These are phyloP conservation scores for Tholera decimalis DNA, from an alignment of 2,888 invertebrate species.

Conservation along the genomic window DNA sequence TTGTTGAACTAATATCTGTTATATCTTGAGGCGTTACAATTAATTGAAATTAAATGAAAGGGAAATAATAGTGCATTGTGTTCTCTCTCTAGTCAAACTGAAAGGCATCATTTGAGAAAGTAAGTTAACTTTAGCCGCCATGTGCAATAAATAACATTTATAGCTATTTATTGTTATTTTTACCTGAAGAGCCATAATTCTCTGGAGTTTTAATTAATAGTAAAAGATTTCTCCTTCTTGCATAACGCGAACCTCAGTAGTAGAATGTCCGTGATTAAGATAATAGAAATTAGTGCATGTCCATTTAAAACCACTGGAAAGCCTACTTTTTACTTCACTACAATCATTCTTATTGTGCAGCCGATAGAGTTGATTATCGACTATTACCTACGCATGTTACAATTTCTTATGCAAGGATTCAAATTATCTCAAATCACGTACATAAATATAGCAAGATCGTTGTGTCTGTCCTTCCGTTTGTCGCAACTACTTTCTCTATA, in stretches of 20 bases:
- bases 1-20: slow-evolving; percentile 40
- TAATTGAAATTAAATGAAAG: slow-evolving; percentile 28
- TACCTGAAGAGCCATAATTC: slow-evolving; percentile 15
- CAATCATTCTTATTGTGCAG: slow-evolving; percentile 52
- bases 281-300: slow-evolving; percentile 54
- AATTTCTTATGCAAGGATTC: slow-evolving; percentile 76
- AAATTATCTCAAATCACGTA: slow-evolving; percentile 81
- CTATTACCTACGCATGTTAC: slow-evolving; percentile 52
- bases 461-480: slow-evolving; percentile 81
- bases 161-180: not conserved
- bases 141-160: slow-evolving; percentile 2
- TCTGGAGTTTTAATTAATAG: slow-evolving; percentile 43
- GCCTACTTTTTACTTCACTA: not conserved
- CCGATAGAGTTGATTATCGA: slow-evolving; percentile 64
- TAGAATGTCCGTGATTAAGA: slow-evolving; percentile 57
- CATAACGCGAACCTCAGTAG: slow-evolving; percentile 56
- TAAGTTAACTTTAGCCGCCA: not conserved
- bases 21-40: slow-evolving; percentile 26
- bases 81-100: not conserved
- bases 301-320: slow-evolving; percentile 47
- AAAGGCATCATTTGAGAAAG: not conserved
- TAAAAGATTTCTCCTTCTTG: slow-evolving; percentile 55
- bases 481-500: slow-evolving; percentile 82
- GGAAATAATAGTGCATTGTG: slow-evolving; percentile 19
- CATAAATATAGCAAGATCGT: slow-evolving; percentile 70